Base-by-base conservation (phyloP, 2,888 invertebrate species). In the Cheilosia impressa region DNA sequence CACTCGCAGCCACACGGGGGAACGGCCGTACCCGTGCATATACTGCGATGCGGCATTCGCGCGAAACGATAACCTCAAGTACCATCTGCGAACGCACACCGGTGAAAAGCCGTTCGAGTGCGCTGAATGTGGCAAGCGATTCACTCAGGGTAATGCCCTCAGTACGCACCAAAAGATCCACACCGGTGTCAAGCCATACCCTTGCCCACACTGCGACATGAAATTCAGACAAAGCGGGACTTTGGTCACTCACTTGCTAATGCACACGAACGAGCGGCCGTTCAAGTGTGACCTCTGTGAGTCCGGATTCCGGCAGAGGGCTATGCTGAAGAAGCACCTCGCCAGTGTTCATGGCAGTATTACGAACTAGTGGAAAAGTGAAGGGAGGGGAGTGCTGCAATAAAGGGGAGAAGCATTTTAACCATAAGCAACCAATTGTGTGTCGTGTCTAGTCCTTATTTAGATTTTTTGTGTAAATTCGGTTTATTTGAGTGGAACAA, bases 251-350 rank as follows among this genome's bases (percentile, higher is more conserved):
- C 85, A 85, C 43, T 43, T 85, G 58, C 68, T 85, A 45, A 76
- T 81, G 81, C 85, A 85, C 66, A 72, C 80, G 5, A 73, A 85
- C 41, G 85, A 85, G 6, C 62, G 81, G 24, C 85, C 85, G n/a
- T 85, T 81, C 45, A 85, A 85, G 10, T 85, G 85, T 43, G 85
- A 85, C 43, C 77, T 85, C n/a, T 85, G 85, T 41, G 85, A 85
- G 27, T 43, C 57, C 1, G 85, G 45, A 2, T 85, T 85, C 24
- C 19, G 85, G 15, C 85, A 85, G 27, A 81, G 52, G 15, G 85
- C 72, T 27, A 15, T 81, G 15, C 24, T 85, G 0, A 71, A 58
- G 9, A 45, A 81, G 45, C 85, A 85, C 27, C 62, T 85, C 3
- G 53, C 68, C 38, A 68, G 27, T 24, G 81, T 50, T 9, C 84